Percentiles rank a stretch among this genome's conserved stretches.
Conservation (phyloP, 2,888 invertebrate species). For the Endomychus coccineus region DNA sequence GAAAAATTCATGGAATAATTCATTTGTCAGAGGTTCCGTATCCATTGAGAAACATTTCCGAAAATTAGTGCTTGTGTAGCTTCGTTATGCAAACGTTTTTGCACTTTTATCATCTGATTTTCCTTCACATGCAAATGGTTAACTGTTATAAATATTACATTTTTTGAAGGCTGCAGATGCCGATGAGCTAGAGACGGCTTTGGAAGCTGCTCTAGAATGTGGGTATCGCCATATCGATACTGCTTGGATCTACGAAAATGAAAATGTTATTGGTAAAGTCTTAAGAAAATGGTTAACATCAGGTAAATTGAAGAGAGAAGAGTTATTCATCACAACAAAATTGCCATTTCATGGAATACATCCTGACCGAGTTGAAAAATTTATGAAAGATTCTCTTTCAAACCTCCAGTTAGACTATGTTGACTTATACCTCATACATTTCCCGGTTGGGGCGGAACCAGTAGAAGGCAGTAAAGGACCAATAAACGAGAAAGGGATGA, state of each 20-base stretch:
- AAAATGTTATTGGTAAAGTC: constrained; percentile 64
- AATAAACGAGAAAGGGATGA: constrained; percentile 7
- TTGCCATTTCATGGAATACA: not conserved
- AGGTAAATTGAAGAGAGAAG: too few species aligned
- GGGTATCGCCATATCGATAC: constrained; percentile 82
- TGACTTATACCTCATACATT: constrained; percentile 30
- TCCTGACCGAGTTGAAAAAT: constrained; percentile 20
- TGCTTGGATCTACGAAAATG: constrained; percentile 71
- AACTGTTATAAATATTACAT: too few species aligned
- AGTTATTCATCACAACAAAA: constrained; percentile 28
- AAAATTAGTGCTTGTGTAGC: too few species aligned
- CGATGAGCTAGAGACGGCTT: too few species aligned
- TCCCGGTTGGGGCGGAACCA: constrained; percentile 24
- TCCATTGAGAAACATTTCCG: too few species aligned
- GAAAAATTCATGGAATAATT: too few species aligned
- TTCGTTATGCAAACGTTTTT: too few species aligned
- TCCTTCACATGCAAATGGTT: too few species aligned
- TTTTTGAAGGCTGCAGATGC: too few species aligned
- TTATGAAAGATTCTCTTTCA: constrained; percentile 25
- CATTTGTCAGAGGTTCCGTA: too few species aligned
- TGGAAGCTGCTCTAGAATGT: constrained; percentile 62
- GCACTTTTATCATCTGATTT: too few species aligned
- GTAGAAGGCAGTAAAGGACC: constrained; percentile 4
- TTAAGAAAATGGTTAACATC: constrained; percentile 62
- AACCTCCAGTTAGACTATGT: constrained; percentile 28